These are phyloP conservation scores for Serrognathus titanus DNA, from an alignment of 2,888 invertebrate species.

Conservation along the genomic window DNA sequence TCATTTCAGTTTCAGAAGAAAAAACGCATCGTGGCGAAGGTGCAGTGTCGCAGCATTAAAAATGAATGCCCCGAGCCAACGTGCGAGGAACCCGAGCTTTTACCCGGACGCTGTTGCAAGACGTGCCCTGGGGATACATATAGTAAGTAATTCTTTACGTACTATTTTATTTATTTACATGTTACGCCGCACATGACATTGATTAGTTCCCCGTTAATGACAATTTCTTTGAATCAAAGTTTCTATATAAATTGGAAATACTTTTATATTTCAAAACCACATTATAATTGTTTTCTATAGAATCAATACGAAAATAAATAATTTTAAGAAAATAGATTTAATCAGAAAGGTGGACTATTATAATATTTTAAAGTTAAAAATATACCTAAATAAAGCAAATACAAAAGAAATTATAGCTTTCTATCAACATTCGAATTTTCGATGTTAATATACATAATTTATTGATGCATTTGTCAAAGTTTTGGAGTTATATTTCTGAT, in stretches of 20 bases:
- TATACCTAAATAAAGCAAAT: too few species aligned
- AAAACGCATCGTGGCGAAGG: constrained; percentile 80
- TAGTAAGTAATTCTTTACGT: constrained; percentile 37
- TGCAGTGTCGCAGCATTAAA: constrained; percentile 87
- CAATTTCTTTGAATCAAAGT: background rate
- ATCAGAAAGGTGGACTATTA: too few species aligned
- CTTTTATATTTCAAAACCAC: background rate
- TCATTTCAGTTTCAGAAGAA: constrained; percentile 79
- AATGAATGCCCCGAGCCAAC: constrained; percentile 85
- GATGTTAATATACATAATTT: too few species aligned
- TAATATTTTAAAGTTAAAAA: too few species aligned
- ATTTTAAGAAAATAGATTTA: too few species aligned
- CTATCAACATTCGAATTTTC: too few species aligned
- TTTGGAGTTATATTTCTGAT: background rate
- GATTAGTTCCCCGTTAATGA: background rate
- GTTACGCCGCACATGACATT: background rate
- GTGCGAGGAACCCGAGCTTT: constrained; percentile 80
- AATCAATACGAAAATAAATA: too few species aligned
- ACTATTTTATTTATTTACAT: background rate
- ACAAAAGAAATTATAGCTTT: too few species aligned
- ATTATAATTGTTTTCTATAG: background rate
- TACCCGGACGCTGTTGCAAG: constrained; percentile 88
- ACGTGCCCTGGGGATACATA: constrained; percentile 76
- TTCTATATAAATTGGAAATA: background rate
- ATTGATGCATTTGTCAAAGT: too few species aligned